Percentiles rank a stretch among this genome's conserved stretches.
phyloP scores from a whole-genome alignment of 1,140 invertebrate genomes.

The Nomia melanderi region DNA sequence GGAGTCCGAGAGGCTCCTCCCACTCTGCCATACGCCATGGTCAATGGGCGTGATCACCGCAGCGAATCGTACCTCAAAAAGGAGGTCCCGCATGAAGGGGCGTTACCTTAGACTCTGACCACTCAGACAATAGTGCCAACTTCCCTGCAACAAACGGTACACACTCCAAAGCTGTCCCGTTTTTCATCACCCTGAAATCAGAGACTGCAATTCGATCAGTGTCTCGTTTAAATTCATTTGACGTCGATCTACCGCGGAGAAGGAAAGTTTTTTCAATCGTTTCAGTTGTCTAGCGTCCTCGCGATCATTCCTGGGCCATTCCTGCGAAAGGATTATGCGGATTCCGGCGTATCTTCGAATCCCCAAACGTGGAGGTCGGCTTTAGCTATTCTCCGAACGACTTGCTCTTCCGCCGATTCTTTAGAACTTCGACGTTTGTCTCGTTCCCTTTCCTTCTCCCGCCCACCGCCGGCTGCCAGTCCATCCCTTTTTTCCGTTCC shows the following conservation, averaged over 20 bases:
- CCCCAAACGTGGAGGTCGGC: conserved; percentile 25
- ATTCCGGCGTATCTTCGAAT: conserved; percentile 16
- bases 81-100: too few species aligned
- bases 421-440: conserved; percentile 57
- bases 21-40: too few species aligned
- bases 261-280: neutral
- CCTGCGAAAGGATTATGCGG: conserved; percentile 30
- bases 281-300: neutral
- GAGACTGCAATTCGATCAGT: neutral
- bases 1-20: too few species aligned
- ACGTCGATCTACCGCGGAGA: neutral
- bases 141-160: too few species aligned
- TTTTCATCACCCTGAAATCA: neutral
- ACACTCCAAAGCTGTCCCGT: too few species aligned
- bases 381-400: conserved; percentile 47
- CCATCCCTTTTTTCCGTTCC: conserved; percentile 38
- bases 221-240: neutral
- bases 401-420: conserved; percentile 30
- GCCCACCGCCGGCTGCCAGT: conserved; percentile 33
- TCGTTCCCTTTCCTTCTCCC: conserved; percentile 38
- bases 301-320: conserved; percentile 18
- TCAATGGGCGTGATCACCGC: too few species aligned
- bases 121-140: too few species aligned
- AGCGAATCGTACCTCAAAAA: too few species aligned
- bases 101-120: too few species aligned